Percentiles rank a stretch among this genome's conserved stretches.
phyloP scores from a whole-genome alignment of 2,113 vertebrate genomes.

The Bubo bubo region DNA sequence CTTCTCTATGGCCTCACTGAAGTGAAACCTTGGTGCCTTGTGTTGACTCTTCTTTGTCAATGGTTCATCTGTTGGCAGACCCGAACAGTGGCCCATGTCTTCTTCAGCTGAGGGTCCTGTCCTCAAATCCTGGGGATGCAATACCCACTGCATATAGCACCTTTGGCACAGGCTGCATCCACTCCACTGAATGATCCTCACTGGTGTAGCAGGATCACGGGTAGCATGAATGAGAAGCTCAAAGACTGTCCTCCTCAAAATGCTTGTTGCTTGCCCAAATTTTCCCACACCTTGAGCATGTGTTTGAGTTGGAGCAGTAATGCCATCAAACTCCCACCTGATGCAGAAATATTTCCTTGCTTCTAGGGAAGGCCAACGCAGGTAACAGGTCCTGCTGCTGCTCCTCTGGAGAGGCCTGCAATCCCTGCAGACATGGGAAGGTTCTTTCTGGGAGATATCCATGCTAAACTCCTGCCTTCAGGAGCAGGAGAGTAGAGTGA shows the following conservation, averaged over 20 bases:
- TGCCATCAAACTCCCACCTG: background rate
- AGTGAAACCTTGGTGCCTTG: background rate
- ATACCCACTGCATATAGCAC: no score
- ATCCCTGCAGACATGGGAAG: background rate
- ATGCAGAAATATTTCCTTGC: background rate
- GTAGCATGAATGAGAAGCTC: background rate
- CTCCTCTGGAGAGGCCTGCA: background rate
- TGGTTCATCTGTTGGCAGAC: background rate
- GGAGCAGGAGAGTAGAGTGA: background rate
- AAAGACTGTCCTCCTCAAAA: background rate
- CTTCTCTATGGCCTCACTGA: conserved; percentile 23
- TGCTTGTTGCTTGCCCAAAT: background rate
- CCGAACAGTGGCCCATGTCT: background rate
- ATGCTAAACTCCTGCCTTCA: background rate
- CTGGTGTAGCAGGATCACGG: accelerated
- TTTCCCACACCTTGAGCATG: background rate
- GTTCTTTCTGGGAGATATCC: background rate
- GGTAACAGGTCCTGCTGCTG: background rate
- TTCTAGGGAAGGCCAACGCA: background rate
- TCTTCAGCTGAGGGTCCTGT: background rate
- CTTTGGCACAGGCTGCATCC: background rate
- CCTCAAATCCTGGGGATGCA: background rate
- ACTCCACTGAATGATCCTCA: accelerated
- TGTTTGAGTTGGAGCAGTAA: background rate
- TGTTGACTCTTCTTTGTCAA: accelerated